phyloP scores from a whole-genome alignment of 2,888 invertebrate species.

The Muscina levida region DNA sequence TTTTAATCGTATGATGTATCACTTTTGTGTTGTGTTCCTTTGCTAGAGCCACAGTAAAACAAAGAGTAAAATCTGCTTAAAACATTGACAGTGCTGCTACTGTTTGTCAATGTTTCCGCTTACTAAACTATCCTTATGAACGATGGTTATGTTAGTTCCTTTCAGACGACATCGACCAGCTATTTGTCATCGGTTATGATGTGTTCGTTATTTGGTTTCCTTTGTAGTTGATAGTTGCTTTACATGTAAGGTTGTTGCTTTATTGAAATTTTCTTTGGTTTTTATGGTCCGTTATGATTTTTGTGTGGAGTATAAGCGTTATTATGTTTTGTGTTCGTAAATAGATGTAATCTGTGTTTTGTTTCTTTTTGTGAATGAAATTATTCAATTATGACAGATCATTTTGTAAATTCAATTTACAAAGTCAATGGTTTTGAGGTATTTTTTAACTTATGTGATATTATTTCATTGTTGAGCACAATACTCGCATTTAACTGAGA shows the following conservation, averaged over 20 bases:
- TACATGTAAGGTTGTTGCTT: not conserved
- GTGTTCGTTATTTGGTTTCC: conserved; percentile 19
- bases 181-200: conserved; percentile 53
- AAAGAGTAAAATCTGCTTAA: conserved; percentile 57
- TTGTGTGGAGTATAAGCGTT: too few species aligned
- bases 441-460: conserved; percentile 8
- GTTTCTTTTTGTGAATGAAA: conserved; percentile 50
- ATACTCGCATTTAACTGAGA: conserved; percentile 4
- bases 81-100: conserved; percentile 59
- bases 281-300: conserved; percentile 45
- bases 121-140: too few species aligned
- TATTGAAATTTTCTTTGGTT: conserved; percentile 46
- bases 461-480: not conserved
- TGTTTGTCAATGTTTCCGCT: conserved; percentile 47
- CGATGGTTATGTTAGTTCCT: conserved; percentile 1
- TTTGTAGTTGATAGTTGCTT: not conserved
- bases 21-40: conserved; percentile 23
- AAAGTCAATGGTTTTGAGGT: conserved; percentile 54
- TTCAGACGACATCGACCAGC: not conserved
- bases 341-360: conserved; percentile 54
- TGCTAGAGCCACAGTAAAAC: conserved; percentile 34
- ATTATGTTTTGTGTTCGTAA: conserved; percentile 38
- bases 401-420: conserved; percentile 46
- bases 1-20: conserved; percentile 65
- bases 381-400: conserved; percentile 58